Evolutionary conservation across 2,113 vertebrate genomes (phyloP), one percentile per base, ranked within the genome.

Genomic region (Monopterus albus): DNA sequence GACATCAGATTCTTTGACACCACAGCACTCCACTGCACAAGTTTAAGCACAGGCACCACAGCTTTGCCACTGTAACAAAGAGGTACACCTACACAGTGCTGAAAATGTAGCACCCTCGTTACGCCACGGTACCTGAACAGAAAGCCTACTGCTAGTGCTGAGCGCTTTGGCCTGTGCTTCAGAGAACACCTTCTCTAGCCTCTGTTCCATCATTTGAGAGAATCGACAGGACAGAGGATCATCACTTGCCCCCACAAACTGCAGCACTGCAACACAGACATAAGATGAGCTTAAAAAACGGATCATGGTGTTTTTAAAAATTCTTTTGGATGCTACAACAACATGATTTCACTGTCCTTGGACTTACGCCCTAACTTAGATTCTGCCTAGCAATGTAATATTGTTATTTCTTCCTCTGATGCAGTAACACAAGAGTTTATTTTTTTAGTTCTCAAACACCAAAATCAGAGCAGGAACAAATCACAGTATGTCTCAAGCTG

Each of bases 161-260:
- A 96, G 88, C 52, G 94, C 93, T 78, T 95, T 97, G 67, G 92
- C 91, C 86, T 97, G 96, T 0, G 95, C 96, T 82, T 97, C 96
- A 82, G 95, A 93, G 85, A 97, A 98, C 0, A 96, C 97, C 60
- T 93, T 96, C 91, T 96, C 94, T 6, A 99, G 91, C 38, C 95
- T 90, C 77, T 96, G 94, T 47, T 98, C 98, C 96, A 99, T 98
- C 23, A 95, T 95, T 92, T 96, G 96, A 72, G 92, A 93, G 92
- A 98, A 99, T 47, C 91, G 94, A 90, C 98, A 99, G 13, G 96
- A 96, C 29, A 94, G 94, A 17, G 96, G 94, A 38, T 98, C 95
- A 81, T 97, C 95, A 1, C 92, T 93, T 0, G 93, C 90, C 53
- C 95, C 95, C 87, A 98, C 96, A 88, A 99, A 98, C 91, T 98